Percentiles rank a stretch among this genome's conserved stretches.
phyloP scores from a whole-genome alignment of 2,888 invertebrate genomes.

The Cetonia aurata region DNA sequence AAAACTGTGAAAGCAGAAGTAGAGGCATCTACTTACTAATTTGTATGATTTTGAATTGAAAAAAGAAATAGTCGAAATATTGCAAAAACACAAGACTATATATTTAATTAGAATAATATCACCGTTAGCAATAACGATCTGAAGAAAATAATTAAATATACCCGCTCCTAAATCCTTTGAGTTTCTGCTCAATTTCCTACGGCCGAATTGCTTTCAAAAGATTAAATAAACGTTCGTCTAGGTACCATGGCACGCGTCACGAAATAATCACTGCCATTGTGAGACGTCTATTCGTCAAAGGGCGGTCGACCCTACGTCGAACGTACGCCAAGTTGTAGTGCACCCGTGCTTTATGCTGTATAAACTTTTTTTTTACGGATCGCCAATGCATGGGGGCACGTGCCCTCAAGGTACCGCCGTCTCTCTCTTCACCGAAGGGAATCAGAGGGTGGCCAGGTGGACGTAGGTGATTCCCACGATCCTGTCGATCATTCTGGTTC shows the following conservation, averaged over 20 bases:
- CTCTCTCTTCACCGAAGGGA: slow-evolving; percentile 17
- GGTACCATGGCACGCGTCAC: slow-evolving; percentile 42
- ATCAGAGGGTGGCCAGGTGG: slow-evolving; percentile 21
- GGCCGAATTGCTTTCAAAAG: slow-evolving; percentile 33
- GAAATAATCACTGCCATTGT: slow-evolving; percentile 63
- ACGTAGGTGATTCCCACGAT: slow-evolving; percentile 30
- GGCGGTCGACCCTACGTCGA: background rate
- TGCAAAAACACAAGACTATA: too few species aligned
- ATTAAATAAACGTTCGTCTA: slow-evolving; percentile 25
- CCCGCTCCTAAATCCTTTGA: slow-evolving; percentile 27
- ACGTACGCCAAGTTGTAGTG: slow-evolving; percentile 8
- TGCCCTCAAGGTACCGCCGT: background rate
- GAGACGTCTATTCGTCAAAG: slow-evolving; percentile 8
- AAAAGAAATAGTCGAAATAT: too few species aligned
- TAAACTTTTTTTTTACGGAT: slow-evolving; percentile 10
- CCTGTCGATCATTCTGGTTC: slow-evolving; percentile 15
- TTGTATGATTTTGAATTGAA: too few species aligned
- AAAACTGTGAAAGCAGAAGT: too few species aligned
- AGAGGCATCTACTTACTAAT: too few species aligned
- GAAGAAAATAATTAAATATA: slow-evolving; percentile 43
- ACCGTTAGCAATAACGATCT: too few species aligned
- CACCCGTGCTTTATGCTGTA: background rate
- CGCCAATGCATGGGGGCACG: slow-evolving; percentile 23
- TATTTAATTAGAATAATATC: too few species aligned
- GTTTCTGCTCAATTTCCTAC: slow-evolving; percentile 40